A percentile compares a stretch with the other conserved stretches of the same genome.
Evolutionary conservation across 1,140 invertebrate genomes (phyloP).

Genomic region (Bombus turneri): DNA sequence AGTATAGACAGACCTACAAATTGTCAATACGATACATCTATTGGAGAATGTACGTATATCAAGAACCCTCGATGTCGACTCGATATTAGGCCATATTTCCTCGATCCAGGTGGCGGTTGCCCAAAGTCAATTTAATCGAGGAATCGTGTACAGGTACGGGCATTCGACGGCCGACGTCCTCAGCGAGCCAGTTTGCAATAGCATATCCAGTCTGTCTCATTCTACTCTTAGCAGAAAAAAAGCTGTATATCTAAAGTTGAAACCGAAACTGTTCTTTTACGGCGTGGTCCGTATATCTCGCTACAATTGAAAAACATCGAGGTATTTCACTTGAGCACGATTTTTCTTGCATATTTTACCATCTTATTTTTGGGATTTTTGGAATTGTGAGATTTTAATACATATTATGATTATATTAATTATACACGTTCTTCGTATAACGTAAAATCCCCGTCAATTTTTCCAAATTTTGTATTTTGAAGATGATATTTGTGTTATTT

Average conservation of each 20-base stretch:
- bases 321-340: not conserved
- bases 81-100: slow-evolving; percentile 68
- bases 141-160: slow-evolving; percentile 39
- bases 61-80: slow-evolving; percentile 39
- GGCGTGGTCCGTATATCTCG: not conserved
- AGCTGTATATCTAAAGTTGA: not conserved
- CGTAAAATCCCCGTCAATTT: no score
- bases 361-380: no score
- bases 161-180: slow-evolving; percentile 40
- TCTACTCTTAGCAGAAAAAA: not conserved
- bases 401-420: no score
- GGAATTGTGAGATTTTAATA: no score
- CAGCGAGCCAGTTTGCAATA: slow-evolving; percentile 48
- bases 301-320: slow-evolving; percentile 43
- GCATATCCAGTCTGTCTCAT: slow-evolving; percentile 21
- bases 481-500: no score
- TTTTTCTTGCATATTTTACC: not conserved
- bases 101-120: slow-evolving; percentile 61
- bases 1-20: slow-evolving; percentile 35
- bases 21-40: slow-evolving; percentile 54
- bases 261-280: not conserved
- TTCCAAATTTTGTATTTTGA: no score
- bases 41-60: slow-evolving; percentile 33
- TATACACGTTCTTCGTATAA: no score
- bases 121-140: slow-evolving; percentile 68